A percentile compares a stretch with the other conserved stretches of the same genome.
phyloP scores from a whole-genome alignment of 1,140 invertebrate species.

The Pemphigus obesinymphae region DNA sequence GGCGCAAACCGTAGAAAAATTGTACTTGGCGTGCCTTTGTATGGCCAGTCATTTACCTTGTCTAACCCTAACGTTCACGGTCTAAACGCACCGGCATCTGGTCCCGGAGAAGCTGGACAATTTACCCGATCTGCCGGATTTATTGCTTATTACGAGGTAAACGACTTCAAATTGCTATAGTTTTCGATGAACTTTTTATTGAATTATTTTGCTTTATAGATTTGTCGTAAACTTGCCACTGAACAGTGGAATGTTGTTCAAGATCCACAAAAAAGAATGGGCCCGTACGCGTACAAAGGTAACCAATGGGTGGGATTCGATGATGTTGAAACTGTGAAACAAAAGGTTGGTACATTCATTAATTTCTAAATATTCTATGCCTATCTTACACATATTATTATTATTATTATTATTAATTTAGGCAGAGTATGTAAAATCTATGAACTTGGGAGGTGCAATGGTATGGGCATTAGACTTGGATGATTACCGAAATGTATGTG shows the following conservation, averaged over 20 bases:
- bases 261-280: constrained; percentile 69
- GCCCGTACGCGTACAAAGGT: constrained; percentile 77
- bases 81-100: constrained; percentile 67
- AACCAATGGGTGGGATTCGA: constrained; percentile 88
- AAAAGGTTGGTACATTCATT: constrained; percentile 55
- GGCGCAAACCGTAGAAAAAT: constrained; percentile 74
- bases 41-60: constrained; percentile 78
- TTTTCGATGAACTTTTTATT: neutral
- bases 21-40: constrained; percentile 85
- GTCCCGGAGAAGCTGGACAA: constrained; percentile 70
- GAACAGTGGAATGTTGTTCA: constrained; percentile 73
- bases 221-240: constrained; percentile 71
- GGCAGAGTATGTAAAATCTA: constrained; percentile 66
- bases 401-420: too few species aligned
- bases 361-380: too few species aligned
- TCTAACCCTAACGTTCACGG: constrained; percentile 58
- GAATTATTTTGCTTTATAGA: constrained; percentile 53
- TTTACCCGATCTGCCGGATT: constrained; percentile 79
- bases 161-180: neutral
- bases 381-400: neutral
- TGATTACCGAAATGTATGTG: constrained; percentile 59
- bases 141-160: constrained; percentile 79
- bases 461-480: constrained; percentile 76
- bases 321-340: constrained; percentile 70
- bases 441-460: constrained; percentile 80